Percentiles rank a stretch among this genome's conserved stretches.
Conservation (phyloP, 35 echinoderm and acorn worm genomes). For the Strongylocentrotus purpuratus region DNA sequence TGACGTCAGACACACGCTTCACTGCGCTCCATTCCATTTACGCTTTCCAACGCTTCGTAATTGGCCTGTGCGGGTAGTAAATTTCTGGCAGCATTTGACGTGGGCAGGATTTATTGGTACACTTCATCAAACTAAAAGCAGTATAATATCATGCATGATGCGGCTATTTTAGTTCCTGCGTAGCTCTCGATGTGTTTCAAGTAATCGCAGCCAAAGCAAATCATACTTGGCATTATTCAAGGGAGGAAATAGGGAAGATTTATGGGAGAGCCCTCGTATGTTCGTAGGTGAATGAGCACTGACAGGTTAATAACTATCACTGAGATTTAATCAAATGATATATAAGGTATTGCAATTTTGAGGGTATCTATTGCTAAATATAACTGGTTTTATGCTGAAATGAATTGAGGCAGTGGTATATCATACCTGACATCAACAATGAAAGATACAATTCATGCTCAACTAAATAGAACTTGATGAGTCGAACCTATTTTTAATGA, state of each 20-base stretch:
- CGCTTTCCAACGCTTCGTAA: background rate
- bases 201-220: background rate
- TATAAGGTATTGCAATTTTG: background rate
- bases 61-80: background rate
- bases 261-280: background rate
- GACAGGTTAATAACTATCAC: background rate
- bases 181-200: background rate
- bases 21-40: background rate
- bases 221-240: background rate
- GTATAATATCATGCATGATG: background rate
- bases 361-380: background rate
- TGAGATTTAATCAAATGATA: background rate
- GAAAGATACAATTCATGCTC: background rate
- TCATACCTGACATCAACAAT: background rate
- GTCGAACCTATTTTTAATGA: background rate
- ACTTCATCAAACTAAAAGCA: background rate
- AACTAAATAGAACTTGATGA: background rate
- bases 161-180: background rate
- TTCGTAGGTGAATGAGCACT: background rate
- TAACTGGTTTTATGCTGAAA: background rate
- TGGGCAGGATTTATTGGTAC: background rate
- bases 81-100: slow-evolving; percentile 9
- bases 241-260: background rate
- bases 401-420: background rate
- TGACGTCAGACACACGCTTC: background rate